phyloP scores from a whole-genome alignment of 2,113 vertebrate genomes.

The Hippopotamus amphibius region DNA sequence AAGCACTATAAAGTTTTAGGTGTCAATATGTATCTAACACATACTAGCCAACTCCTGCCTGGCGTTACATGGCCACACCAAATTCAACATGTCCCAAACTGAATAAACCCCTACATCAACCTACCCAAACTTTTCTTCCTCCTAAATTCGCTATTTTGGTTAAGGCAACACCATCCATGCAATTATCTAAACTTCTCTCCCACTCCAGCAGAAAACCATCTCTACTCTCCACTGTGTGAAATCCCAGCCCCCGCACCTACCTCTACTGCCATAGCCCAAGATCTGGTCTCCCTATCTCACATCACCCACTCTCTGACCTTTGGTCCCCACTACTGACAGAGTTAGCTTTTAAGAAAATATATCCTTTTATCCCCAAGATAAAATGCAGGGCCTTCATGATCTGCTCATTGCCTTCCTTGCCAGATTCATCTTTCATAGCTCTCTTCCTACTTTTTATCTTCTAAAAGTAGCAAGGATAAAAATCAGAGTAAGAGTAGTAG shows the following conservation, averaged over 20 bases:
- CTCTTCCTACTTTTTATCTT: background rate
- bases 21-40: background rate
- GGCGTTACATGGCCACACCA: background rate
- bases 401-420: background rate
- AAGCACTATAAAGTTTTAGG: constrained; percentile 22
- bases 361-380: background rate
- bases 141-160: background rate
- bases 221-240: background rate
- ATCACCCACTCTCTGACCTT: background rate
- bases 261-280: background rate
- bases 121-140: background rate
- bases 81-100: background rate
- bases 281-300: background rate
- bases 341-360: background rate
- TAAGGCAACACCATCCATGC: background rate
- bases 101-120: background rate
- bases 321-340: background rate
- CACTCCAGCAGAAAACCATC: background rate
- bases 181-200: background rate
- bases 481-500: background rate
- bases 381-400: background rate
- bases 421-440: background rate
- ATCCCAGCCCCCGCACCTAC: background rate
- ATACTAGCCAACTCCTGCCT: background rate
- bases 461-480: background rate